These are phyloP conservation scores for Micronisus gabar DNA, from an alignment of 2,113 vertebrate genomes.

Conservation along the genomic window DNA sequence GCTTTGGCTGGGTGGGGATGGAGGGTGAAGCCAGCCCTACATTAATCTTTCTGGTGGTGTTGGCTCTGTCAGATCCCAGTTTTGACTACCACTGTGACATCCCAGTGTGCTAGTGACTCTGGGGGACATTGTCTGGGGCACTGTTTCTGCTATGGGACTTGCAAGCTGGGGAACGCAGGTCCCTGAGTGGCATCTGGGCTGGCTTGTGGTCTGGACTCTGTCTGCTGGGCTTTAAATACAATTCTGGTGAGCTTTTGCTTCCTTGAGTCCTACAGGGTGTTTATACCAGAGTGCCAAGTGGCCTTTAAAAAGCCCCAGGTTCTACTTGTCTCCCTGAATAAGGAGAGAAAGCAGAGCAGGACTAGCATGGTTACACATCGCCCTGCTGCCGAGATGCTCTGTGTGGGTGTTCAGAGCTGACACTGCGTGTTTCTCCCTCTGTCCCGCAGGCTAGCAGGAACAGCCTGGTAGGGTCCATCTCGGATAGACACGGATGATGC, in stretches of 20 bases:
- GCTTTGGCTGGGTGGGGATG: background rate
- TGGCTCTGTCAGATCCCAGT: background rate
- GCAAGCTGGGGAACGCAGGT: background rate
- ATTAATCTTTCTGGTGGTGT: background rate
- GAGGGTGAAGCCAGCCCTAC: background rate
- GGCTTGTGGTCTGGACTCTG: background rate
- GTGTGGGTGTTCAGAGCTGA: background rate
- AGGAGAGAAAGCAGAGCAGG: background rate
- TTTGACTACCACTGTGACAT: background rate
- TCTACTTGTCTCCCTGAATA: background rate
- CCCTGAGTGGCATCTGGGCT: background rate
- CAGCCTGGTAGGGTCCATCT: conserved; percentile 70
- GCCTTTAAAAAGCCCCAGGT: background rate
- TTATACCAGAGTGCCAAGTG: background rate
- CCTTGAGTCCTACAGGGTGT: background rate
- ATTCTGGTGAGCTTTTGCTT: background rate
- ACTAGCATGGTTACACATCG: background rate
- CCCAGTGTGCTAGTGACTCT: rapidly evolving
- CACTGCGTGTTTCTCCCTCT: background rate
- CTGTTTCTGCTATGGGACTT: background rate
- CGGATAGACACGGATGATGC: conserved; percentile 74
- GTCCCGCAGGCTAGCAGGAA: conserved; percentile 59
- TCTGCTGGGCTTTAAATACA: background rate
- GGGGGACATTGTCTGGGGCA: background rate
- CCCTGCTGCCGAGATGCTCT: background rate